Evolutionary conservation across 2,888 invertebrate genomes (phyloP), one percentile per base, ranked within the genome.

Genomic region (Psococerastis gibbosa): DNA sequence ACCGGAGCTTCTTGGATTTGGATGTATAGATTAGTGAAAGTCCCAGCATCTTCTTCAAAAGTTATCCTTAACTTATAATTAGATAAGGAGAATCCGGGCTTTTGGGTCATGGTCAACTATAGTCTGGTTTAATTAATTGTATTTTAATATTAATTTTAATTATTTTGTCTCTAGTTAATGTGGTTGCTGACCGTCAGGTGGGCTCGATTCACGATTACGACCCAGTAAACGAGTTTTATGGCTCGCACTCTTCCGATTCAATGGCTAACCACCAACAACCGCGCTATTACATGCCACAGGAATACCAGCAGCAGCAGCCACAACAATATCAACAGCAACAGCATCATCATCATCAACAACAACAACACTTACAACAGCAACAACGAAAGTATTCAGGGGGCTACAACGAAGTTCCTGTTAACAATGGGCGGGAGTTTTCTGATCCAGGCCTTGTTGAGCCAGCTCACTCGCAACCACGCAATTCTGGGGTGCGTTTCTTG

Each of bases 141-240:
- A 11, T 32, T 27, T 32, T 35, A 35, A 13, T 11, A 13, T 2
- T 22, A 13, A 11, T 15, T 38, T 17, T 5, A 33, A 5, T n/a
- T 11, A 3, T 13, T 38, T 38, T n/a, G n/a, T n/a, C n/a, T n/a
- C n/a, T n/a, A n/a, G n/a, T n/a, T n/a, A n/a, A n/a, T n/a, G n/a
- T n/a, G n/a, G n/a, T n/a, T n/a, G n/a, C 68, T 59, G 65, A 55
- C 43, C 69, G 81, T 49, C 72, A 75, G 56, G 81, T 89, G 56
- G 89, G 89, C 2, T 85, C 88, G n/a, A 83, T 94, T 49, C 78
- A 84, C 22, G 92, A 94, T 60, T 80, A 95, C 59, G 95, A 97
- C 64, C 95, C 95, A 2, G 71, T 94, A 43, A 91, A 84, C 62
- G 83, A 87, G 50, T 75, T 82, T 56, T 84, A 82, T 59, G 83